Conservation (phyloP, 2,797 vertebrate species). For the Scolopax rusticola region DNA sequence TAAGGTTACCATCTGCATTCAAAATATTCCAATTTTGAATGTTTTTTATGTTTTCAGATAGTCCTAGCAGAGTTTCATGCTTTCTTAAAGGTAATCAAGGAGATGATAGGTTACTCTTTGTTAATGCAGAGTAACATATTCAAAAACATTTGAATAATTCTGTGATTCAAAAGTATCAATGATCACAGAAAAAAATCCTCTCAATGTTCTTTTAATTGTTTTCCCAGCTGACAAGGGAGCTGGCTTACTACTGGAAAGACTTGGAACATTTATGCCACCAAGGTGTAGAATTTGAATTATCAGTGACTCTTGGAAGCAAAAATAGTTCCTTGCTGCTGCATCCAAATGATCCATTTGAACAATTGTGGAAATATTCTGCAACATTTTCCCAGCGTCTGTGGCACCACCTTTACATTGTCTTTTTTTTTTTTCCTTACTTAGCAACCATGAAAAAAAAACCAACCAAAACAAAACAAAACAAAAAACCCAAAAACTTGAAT, state of each 20-base stretch:
- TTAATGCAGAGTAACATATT: neutral
- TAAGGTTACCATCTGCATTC: neutral
- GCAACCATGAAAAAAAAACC: neutral
- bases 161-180: neutral
- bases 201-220: neutral
- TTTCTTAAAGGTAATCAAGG: neutral
- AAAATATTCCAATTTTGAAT: neutral
- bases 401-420: neutral
- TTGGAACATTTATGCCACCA: neutral
- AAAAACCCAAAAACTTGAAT: neutral
- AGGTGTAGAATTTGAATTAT: neutral
- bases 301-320: neutral
- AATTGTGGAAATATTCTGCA: neutral
- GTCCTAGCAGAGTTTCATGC: neutral
- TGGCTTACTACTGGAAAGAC: neutral
- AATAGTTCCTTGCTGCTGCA: neutral
- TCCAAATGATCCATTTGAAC: neutral
- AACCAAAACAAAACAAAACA: neutral
- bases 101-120: neutral
- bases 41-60: neutral
- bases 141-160: neutral
- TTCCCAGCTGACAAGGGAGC: neutral
- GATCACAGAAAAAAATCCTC: neutral
- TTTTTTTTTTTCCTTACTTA: neutral
- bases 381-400: neutral